Evolutionary conservation across 2,888 invertebrate genomes (phyloP), one percentile per base, ranked within the genome.

Genomic region (Oconnorella tubifera): DNA sequence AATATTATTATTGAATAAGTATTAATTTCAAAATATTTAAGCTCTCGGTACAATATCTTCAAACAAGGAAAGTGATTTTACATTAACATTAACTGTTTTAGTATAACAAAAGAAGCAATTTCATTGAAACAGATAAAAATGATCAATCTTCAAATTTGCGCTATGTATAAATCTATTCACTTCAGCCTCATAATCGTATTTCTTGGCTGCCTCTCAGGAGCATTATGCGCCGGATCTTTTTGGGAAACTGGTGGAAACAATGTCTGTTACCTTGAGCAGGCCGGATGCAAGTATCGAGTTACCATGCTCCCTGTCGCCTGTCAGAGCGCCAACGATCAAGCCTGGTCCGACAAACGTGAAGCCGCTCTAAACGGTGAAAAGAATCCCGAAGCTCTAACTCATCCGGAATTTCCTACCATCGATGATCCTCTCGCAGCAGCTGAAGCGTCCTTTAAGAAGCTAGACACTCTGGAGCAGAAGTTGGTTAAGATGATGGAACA

Each of bases 401-500:
- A 14, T 19, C 40, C 10, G 40, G 40, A 40, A 19, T 10, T 10
- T 10, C 19, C 40, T 10, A 40, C 40, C 10, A 19, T 14, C 10
- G 10, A 10, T 14, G 40, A 40, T 10, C 19, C 40, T 14, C 10
- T 19, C 10, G 40, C 40, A 19, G 40, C 10, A 14, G 40, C 40
- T 40, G 40, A 40, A 19, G 40, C 40, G 40, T 40, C 40, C 40
- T 40, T 40, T 19, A 40, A 40, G 40, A 40, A 40, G 19, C 40
- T 40, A 10, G 40, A 40, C 40, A 19, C 40, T 40, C 40, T 40
- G 40, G 40, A 40, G 40, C 56, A 51, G 49, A 64, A 65, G 57
- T 63, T 70, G 51, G 40, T 60, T 33, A 65, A 63, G 55, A 65
- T 67, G 67, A 70, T 70, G 70, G 69, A 70, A 33, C 65, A 66